Base-by-base conservation (phyloP, 2,888 invertebrate species). In the Temnothorax rugatulus region DNA sequence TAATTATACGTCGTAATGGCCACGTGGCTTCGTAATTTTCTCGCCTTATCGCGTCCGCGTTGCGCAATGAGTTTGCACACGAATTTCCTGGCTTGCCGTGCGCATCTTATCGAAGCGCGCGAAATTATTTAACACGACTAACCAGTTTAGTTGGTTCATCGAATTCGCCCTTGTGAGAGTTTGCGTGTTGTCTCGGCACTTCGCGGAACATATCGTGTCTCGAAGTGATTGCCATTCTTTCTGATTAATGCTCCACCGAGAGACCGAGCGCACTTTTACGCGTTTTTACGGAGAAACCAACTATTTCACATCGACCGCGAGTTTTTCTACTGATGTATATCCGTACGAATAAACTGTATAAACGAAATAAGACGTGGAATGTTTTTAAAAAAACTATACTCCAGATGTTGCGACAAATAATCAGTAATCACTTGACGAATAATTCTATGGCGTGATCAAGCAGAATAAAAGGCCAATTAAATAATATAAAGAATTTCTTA, bases 241-340 rank as follows among this genome's bases (percentile, higher is more conserved):
- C 82, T 86, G 90, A 91, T 90, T 91, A 90, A 89, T 88, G 84
- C 75, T 77, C 83, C 57, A 59, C 29, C 83, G 38, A 41, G 61
- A 63, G 44, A 66, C 21, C 21, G 34, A 13, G 59, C 18, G 41
- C 29, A 38, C 54, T 82, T 75, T 63, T 41, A 38, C 41, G 38
- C 74, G 25, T 25, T 52, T 74, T 21, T 47, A 79, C 18, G 44
- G 34, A 44, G n/a, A 68, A 68, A 34, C 15, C 44, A 5, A 29
- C 9, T 59, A 57, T 57, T 79, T 68, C 18, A 59, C 79, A 68
- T 44, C 66, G 15, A 44, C 15, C 29, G 13, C 57, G 13, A 79
- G 68, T 59, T 79, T 34, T 9, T 18, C 38, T 41, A 25, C 21
- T 18, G 52, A 64, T 76, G 29, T 77, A 77, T 64, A 4, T 18